These are phyloP conservation scores for Cranoglanis bouderius DNA, from an alignment of 2,113 vertebrate species.

Conservation along the genomic window DNA sequence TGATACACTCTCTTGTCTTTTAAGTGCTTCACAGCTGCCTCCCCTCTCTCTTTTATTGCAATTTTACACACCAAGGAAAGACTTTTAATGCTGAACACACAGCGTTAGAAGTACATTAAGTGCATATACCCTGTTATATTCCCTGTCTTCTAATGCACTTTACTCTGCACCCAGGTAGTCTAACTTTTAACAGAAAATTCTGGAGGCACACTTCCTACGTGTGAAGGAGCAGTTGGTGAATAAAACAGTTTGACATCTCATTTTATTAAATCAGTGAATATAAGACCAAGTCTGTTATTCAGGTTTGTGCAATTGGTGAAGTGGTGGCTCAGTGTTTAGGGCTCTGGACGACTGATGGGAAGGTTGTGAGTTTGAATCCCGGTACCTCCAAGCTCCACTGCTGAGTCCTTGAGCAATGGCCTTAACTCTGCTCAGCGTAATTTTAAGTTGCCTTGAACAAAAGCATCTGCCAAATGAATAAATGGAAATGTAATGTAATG, in stretches of 20 bases:
- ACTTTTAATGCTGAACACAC: constrained; percentile 7
- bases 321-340: background rate
- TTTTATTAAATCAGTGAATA: background rate
- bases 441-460: background rate
- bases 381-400: too few relatives aligned
- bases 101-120: constrained; percentile 43
- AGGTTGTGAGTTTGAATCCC: background rate
- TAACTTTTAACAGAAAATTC: constrained; percentile 2
- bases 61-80: constrained; percentile 18
- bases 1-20: constrained; percentile 9
- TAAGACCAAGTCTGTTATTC: background rate
- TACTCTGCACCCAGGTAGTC: background rate
- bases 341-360: background rate
- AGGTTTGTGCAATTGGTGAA: background rate
- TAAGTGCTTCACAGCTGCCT: constrained; percentile 34
- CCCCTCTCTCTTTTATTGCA: constrained; percentile 16
- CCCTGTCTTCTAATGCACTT: background rate
- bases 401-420: background rate
- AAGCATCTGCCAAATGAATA: background rate
- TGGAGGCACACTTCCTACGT: background rate
- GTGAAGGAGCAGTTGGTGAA: background rate
- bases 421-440: background rate
- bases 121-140: constrained; percentile 33
- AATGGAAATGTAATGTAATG: background rate
- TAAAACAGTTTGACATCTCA: background rate